Conservation (phyloP, 2,888 invertebrate genomes). For the Anthophora plumipes region DNA sequence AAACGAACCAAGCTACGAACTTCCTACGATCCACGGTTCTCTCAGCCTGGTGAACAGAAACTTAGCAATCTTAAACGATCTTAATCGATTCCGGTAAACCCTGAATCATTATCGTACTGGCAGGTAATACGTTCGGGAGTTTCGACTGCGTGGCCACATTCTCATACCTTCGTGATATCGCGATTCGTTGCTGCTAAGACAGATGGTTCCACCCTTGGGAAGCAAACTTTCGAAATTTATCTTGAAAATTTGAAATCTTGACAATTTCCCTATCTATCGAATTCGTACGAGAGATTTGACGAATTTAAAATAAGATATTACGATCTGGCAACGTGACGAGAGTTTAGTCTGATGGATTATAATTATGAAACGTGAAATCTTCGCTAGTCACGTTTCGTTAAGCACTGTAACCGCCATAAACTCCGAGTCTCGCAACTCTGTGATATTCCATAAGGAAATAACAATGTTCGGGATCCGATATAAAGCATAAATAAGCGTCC, state of each 20-base stretch:
- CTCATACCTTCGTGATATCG: background rate
- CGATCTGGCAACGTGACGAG: no score
- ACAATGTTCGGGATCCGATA: no score
- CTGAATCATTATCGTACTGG: slow-evolving; percentile 2
- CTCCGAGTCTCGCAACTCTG: no score
- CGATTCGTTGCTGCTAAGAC: background rate
- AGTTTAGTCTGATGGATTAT: no score
- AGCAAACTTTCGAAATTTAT: background rate
- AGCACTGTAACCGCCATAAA: no score
- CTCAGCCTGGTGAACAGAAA: background rate
- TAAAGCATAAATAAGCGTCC: no score
- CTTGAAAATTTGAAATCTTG: background rate
- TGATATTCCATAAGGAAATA: no score
- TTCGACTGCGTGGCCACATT: background rate
- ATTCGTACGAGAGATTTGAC: no score
- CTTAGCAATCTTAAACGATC: slow-evolving; percentile 21
- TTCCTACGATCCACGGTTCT: background rate
- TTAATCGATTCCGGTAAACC: background rate
- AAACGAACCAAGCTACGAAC: slow-evolving; percentile 1
- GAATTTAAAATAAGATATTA: no score
- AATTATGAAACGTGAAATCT: no score
- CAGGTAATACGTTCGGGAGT: background rate
- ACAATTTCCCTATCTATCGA: no score
- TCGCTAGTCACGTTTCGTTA: no score
- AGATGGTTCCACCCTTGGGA: background rate